Conservation (phyloP, 2,797 vertebrate species). For the Chanos chanos region DNA sequence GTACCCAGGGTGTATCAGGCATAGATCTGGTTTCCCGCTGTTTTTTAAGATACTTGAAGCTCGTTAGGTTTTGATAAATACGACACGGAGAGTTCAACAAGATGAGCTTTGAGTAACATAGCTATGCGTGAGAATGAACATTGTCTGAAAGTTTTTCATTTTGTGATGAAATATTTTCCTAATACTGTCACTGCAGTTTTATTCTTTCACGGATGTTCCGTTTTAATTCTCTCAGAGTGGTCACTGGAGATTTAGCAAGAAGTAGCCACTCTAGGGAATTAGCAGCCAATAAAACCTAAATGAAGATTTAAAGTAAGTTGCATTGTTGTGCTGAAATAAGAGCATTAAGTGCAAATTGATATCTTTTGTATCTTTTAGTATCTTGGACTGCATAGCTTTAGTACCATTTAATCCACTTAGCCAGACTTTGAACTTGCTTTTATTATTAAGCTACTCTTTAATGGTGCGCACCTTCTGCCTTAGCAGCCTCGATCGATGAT, state of each 20-base stretch:
- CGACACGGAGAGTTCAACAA: too few relatives aligned
- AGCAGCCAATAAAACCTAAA: slow-evolving; percentile 22
- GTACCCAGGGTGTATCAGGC: too few relatives aligned
- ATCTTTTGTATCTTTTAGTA: slow-evolving; percentile 24
- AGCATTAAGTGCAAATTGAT: slow-evolving; percentile 12
- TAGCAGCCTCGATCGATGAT: not conserved
- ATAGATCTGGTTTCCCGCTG: too few relatives aligned
- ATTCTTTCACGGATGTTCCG: not conserved
- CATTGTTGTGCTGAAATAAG: not conserved
- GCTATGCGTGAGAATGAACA: too few relatives aligned
- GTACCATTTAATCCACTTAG: slow-evolving; percentile 33
- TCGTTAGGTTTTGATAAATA: too few relatives aligned
- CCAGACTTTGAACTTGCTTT: slow-evolving; percentile 21
- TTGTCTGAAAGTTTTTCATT: too few relatives aligned
- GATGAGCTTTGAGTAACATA: too few relatives aligned
- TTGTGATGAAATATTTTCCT: too few relatives aligned
- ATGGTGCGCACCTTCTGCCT: slow-evolving; percentile 11
- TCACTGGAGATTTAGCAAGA: slow-evolving; percentile 3
- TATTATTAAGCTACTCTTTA: slow-evolving; percentile 28
- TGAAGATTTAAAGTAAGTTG: slow-evolving; percentile 7
- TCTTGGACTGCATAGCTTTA: slow-evolving; percentile 16
- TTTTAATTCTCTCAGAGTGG: slow-evolving; percentile 3
- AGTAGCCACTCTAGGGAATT: slow-evolving; percentile 18
- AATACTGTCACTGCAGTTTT: too few relatives aligned
- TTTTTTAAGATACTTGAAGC: too few relatives aligned